Evolutionary conservation across 2,888 invertebrate species (phyloP).

Genomic region (Capitulum mitella): DNA sequence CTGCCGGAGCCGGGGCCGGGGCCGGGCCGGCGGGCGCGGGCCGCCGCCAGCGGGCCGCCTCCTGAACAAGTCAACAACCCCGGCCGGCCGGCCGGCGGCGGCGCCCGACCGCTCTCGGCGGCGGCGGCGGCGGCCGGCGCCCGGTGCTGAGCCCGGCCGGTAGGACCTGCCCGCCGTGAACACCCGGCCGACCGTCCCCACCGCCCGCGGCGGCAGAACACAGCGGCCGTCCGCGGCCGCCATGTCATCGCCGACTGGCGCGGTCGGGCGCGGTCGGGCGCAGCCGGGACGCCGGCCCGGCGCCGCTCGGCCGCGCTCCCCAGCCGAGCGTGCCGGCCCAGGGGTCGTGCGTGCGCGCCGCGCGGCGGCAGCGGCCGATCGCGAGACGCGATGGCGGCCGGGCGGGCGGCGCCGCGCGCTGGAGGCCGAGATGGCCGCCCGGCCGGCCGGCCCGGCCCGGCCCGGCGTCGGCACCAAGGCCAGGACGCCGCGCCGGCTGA

Average conservation of each 20-base stretch:
- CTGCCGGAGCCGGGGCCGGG: neutral
- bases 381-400: neutral
- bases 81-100: neutral
- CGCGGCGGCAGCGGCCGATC: neutral
- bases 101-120: neutral
- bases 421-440: neutral
- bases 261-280: too few relatives aligned
- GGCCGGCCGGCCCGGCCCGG: neutral
- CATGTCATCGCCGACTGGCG: too few relatives aligned
- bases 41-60: neutral
- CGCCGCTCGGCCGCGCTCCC: too few relatives aligned
- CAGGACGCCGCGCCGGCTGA: neutral
- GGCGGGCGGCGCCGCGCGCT: neutral
- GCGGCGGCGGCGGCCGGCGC: neutral
- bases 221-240: too few relatives aligned
- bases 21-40: neutral
- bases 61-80: neutral
- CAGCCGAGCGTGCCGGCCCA: too few relatives aligned
- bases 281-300: too few relatives aligned
- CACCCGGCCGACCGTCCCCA: too few relatives aligned
- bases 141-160: neutral
- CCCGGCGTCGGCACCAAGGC: slow-evolving; percentile 10
- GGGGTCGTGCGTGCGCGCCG: too few relatives aligned
- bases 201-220: too few relatives aligned
- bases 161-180: neutral